phyloP scores from a whole-genome alignment of 2,113 vertebrate genomes.

The Sebastes fasciatus region DNA sequence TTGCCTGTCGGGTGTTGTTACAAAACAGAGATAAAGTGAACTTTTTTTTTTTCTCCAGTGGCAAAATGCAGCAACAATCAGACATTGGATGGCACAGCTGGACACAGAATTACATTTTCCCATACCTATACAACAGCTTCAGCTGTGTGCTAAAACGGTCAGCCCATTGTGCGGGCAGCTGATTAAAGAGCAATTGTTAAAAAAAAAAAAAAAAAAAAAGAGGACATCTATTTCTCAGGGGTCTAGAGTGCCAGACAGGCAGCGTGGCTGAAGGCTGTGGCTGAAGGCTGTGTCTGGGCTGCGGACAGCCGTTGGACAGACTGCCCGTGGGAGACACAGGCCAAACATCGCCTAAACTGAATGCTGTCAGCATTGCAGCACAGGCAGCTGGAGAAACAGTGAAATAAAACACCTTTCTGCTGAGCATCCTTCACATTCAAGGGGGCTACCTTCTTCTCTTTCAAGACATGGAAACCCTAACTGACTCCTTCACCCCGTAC shows the following conservation, averaged over 20 bases:
- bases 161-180: conserved; percentile 44
- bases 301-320: conserved; percentile 60
- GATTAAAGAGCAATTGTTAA: conserved; percentile 66
- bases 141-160: conserved; percentile 43
- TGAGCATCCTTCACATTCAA: conserved; percentile 73
- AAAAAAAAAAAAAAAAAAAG: conserved; percentile 19
- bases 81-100: not conserved
- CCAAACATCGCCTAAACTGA: conserved; percentile 79
- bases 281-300: conserved; percentile 36
- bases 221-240: conserved; percentile 61
- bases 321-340: conserved; percentile 75
- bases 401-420: conserved; percentile 83
- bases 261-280: conserved; percentile 23
- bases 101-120: conserved; percentile 37
- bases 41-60: conserved; percentile 30
- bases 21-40: conserved; percentile 22
- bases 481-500: conserved; percentile 13
- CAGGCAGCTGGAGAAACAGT: conserved; percentile 88
- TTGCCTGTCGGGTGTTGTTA: conserved; percentile 37
- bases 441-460: conserved; percentile 67
- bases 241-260: conserved; percentile 51
- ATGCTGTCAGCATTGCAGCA: conserved; percentile 82
- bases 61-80: conserved; percentile 15
- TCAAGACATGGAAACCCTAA: conserved; percentile 62
- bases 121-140: conserved; percentile 33